Conservation (phyloP, 2,797 vertebrate genomes). For the Pseudochromis fuscus region DNA sequence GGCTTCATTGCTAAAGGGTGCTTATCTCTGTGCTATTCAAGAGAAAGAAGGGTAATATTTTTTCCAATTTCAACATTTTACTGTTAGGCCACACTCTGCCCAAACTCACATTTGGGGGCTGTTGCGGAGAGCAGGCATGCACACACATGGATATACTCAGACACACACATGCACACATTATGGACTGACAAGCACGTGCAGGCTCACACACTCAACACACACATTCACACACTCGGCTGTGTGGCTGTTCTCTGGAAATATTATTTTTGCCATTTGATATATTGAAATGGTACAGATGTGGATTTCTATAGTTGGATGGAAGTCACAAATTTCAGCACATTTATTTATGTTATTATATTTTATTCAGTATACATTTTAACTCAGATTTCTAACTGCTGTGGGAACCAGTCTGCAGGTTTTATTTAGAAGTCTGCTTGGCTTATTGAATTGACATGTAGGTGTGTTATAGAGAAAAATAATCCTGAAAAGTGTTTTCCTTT, state of each 20-base stretch:
- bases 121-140: conserved; percentile 56
- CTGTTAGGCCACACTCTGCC: conserved; percentile 68
- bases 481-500: conserved; percentile 65
- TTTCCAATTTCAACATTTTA: conserved; percentile 85
- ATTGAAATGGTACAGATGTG: conserved; percentile 67
- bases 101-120: conserved; percentile 64
- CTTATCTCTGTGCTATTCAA: conserved; percentile 86
- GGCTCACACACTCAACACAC: neutral
- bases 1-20: conserved; percentile 85
- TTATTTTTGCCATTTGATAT: conserved; percentile 64
- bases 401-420: conserved; percentile 41
- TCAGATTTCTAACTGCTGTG: conserved; percentile 52
- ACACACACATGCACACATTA: conserved; percentile 34
- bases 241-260: conserved; percentile 55
- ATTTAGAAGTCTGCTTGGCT: conserved; percentile 30
- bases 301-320: conserved; percentile 66
- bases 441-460: conserved; percentile 33
- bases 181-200: neutral
- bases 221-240: conserved; percentile 26
- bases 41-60: conserved; percentile 83
- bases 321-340: conserved; percentile 73
- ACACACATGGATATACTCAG: conserved; percentile 45
- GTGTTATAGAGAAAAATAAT: conserved; percentile 41
- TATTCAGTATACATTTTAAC: conserved; percentile 73
- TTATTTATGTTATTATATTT: conserved; percentile 73